phyloP scores from a whole-genome alignment of 2,797 vertebrate genomes.

The Catamblyrhynchus diadema region DNA sequence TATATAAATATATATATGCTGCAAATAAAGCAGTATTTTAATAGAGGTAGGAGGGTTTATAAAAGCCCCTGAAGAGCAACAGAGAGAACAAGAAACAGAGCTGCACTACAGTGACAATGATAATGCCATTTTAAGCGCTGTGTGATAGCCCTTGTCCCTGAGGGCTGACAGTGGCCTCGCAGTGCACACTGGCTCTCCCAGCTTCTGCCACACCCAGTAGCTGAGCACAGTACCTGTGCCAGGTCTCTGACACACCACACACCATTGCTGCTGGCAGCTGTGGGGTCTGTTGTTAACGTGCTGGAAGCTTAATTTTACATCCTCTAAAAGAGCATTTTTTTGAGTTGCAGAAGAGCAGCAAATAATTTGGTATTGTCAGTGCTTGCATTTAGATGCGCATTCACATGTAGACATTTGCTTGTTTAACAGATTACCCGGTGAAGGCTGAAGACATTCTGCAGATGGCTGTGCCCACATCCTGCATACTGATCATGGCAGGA shows the following conservation, averaged over 20 bases:
- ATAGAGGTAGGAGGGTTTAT: background rate
- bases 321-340: background rate
- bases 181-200: background rate
- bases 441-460: conserved; percentile 44
- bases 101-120: background rate
- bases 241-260: background rate
- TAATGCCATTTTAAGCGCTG: background rate
- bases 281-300: background rate
- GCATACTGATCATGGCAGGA: conserved; percentile 36
- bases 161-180: background rate
- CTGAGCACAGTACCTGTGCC: background rate
- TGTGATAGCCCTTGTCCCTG: background rate
- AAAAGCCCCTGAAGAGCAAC: background rate
- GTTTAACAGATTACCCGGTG: conserved; percentile 25
- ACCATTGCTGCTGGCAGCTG: fast-evolving
- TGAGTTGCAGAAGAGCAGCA: background rate
- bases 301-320: background rate
- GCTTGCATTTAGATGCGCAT: background rate
- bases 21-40: background rate
- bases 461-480: conserved; percentile 39
- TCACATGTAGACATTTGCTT: background rate
- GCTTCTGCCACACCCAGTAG: background rate
- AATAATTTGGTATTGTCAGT: background rate
- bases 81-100: background rate
- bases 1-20: background rate